phyloP scores from a whole-genome alignment of 2,888 invertebrate species.

The Stenichneumon culpator region DNA sequence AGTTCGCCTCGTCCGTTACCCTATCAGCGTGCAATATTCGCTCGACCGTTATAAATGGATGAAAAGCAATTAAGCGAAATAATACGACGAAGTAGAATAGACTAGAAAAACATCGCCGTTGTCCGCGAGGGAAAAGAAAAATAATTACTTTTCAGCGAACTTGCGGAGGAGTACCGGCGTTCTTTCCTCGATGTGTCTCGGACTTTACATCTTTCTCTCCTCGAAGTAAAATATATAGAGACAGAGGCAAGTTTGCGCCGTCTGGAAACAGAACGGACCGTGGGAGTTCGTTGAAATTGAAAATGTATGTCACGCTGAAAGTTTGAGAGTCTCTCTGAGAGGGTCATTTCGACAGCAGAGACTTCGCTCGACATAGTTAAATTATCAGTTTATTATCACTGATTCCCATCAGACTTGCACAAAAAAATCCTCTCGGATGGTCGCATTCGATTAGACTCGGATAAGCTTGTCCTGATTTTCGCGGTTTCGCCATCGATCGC shows the following conservation, averaged over 20 bases:
- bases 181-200: background rate
- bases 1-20: conserved; percentile 4
- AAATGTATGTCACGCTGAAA: background rate
- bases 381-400: no score
- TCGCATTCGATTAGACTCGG: no score
- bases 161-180: background rate
- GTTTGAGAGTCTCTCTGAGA: background rate
- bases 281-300: background rate
- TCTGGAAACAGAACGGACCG: background rate
- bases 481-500: background rate
- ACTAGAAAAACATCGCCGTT: background rate
- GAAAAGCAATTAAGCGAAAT: background rate
- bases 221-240: background rate
- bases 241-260: background rate
- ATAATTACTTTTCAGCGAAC: background rate
- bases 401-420: no score
- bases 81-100: background rate
- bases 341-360: background rate
- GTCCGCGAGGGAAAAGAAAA: background rate
- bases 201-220: background rate
- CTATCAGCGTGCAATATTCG: conserved; percentile 12
- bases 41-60: background rate
- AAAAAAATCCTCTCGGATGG: no score
- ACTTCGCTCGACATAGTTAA: no score
- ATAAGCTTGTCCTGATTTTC: no score